These are phyloP conservation scores for Baronia brevicornis DNA, from an alignment of 2,888 invertebrate genomes.

Conservation along the genomic window DNA sequence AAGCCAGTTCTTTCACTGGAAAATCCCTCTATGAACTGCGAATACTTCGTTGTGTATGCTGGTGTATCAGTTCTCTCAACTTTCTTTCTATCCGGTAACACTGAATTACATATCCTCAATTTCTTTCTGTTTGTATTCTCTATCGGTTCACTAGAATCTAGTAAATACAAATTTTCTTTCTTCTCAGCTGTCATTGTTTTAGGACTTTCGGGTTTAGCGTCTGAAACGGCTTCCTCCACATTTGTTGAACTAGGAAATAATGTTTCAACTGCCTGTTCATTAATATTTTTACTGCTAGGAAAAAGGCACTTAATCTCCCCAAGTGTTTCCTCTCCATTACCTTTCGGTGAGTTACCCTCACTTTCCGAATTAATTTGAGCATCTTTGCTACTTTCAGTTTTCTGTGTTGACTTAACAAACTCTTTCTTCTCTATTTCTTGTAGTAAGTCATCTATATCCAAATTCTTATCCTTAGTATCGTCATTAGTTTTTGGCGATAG, in stretches of 20 bases:
- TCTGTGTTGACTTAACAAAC: slow-evolving; percentile 44
- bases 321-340: slow-evolving; percentile 29
- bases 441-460: slow-evolving; percentile 54
- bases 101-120: slow-evolving; percentile 60
- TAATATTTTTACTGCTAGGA: slow-evolving; percentile 33
- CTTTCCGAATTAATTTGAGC: slow-evolving; percentile 29
- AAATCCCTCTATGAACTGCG: slow-evolving; percentile 60
- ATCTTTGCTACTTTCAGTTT: slow-evolving; percentile 26
- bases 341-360: slow-evolving; percentile 36
- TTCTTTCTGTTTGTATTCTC: slow-evolving; percentile 49
- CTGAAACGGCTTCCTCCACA: slow-evolving; percentile 29
- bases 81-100: slow-evolving; percentile 50
- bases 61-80: slow-evolving; percentile 40
- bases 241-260: slow-evolving; percentile 33
- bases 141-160: slow-evolving; percentile 34
- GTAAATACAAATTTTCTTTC: slow-evolving; percentile 50
- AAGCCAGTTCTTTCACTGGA: slow-evolving; percentile 64
- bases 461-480: slow-evolving; percentile 27
- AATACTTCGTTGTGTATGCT: slow-evolving; percentile 64
- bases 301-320: slow-evolving; percentile 34
- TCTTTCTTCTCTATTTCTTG: slow-evolving; percentile 63
- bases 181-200: slow-evolving; percentile 35
- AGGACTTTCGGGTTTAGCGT: slow-evolving; percentile 21
- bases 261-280: slow-evolving; percentile 24
- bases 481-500: slow-evolving; percentile 34